Conservation (phyloP, 1,140 invertebrate species). For the Agrypnia vestita region DNA sequence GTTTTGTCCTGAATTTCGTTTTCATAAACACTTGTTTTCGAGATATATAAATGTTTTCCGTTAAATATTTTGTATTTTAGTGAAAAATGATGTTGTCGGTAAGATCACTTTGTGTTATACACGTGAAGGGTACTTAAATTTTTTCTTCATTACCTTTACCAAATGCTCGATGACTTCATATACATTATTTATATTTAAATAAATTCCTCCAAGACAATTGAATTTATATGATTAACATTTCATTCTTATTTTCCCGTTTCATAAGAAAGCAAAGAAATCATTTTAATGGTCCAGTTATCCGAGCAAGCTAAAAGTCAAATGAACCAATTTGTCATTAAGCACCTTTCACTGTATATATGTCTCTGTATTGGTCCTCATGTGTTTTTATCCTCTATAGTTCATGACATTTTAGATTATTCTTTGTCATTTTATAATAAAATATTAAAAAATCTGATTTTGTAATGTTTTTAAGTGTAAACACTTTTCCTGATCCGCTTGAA, state of each 20-base stretch:
- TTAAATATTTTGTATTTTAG: constrained; percentile 1
- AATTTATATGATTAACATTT: no score
- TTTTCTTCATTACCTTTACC: neutral
- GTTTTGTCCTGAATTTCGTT: neutral
- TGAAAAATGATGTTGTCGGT: constrained; percentile 2
- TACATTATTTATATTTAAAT: no score
- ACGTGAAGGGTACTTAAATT: constrained; percentile 29
- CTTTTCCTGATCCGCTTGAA: no score
- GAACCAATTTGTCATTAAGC: neutral
- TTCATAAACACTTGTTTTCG: constrained; percentile 2
- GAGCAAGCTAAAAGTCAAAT: no score
- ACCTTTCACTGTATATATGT: constrained; percentile 24
- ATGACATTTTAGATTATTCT: constrained; percentile 61
- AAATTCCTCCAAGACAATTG: no score
- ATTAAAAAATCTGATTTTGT: constrained; percentile 30
- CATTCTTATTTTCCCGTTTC: no score
- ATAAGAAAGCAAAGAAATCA: neutral
- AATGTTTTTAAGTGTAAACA: neutral
- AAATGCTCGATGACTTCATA: neutral
- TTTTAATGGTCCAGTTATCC: neutral
- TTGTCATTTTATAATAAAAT: constrained; percentile 62
- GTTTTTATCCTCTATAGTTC: constrained; percentile 47
- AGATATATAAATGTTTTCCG: constrained; percentile 11
- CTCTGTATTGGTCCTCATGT: constrained; percentile 19
- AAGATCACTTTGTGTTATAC: constrained; percentile 15